Conservation (phyloP, 1,140 invertebrate species). For the Drosophila takahashii region DNA sequence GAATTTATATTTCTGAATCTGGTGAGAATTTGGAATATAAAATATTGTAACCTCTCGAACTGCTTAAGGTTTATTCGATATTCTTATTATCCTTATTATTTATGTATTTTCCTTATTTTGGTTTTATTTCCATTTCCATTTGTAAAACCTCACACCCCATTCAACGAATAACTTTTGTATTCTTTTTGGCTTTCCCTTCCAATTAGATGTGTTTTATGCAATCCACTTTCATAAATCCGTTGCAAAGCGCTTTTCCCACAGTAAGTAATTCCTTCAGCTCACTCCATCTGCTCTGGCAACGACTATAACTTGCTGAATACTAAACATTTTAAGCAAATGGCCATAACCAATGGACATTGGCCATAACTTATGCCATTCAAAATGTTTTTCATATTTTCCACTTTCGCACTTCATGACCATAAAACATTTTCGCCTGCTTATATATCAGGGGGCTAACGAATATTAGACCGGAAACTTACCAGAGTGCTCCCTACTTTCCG, state of each 20-base stretch:
- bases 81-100: neutral
- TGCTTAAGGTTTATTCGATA: neutral
- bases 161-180: neutral
- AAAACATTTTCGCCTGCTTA: conserved; percentile 68
- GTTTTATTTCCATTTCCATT: neutral
- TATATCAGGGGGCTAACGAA: conserved; percentile 62
- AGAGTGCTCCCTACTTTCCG: conserved; percentile 5
- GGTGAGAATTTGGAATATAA: neutral
- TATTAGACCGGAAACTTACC: conserved; percentile 55
- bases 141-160: neutral
- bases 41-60: too few relatives aligned
- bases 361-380: conserved; percentile 60
- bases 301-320: conserved; percentile 17
- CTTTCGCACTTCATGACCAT: conserved; percentile 81
- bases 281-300: neutral
- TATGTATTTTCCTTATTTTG: neutral
- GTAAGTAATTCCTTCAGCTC: conserved; percentile 8
- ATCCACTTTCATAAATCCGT: conserved; percentile 44
- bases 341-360: conserved; percentile 54
- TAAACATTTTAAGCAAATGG: conserved; percentile 55
- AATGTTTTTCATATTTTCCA: conserved; percentile 76
- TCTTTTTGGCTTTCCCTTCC: neutral
- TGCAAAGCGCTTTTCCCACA: neutral
- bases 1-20: too few relatives aligned
- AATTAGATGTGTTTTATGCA: conserved; percentile 35